Percentiles rank a stretch among this genome's conserved stretches.
Evolutionary conservation across 2,888 invertebrate genomes (phyloP).

Genomic region (Pegoplata infirma): DNA sequence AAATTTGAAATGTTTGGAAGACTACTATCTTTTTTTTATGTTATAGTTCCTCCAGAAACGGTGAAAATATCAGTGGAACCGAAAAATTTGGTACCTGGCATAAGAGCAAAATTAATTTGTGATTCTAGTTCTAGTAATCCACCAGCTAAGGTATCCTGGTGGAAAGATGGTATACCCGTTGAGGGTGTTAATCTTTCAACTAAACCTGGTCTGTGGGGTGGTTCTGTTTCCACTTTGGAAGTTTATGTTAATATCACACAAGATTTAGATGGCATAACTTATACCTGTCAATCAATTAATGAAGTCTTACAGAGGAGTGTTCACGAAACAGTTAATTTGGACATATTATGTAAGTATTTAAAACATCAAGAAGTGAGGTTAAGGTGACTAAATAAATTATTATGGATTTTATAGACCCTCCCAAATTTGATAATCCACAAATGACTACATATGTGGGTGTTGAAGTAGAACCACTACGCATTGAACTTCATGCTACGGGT

Average conservation of each 20-base stretch:
- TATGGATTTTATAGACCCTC: conserved; percentile 68
- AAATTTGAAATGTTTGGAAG: neutral
- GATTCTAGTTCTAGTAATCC: conserved; percentile 76
- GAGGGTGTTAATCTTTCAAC: conserved; percentile 75
- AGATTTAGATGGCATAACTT: conserved; percentile 74
- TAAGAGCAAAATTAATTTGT: conserved; percentile 73
- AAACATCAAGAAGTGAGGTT: no score
- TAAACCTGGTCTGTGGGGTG: conserved; percentile 74
- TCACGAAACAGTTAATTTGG: conserved; percentile 74
- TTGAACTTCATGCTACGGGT: conserved; percentile 73
- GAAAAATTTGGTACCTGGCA: conserved; percentile 74
- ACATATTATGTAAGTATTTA: conserved; percentile 73
- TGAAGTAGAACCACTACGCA: conserved; percentile 73
- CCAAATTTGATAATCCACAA: conserved; percentile 73
- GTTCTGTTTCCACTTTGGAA: conserved; percentile 74
- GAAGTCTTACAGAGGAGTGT: conserved; percentile 75
- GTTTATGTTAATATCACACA: conserved; percentile 75
- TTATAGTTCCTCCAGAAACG: conserved; percentile 74
- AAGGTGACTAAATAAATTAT: neutral
- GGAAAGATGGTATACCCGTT: conserved; percentile 76
- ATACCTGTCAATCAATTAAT: conserved; percentile 76
- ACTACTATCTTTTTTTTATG: no score
- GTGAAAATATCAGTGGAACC: conserved; percentile 74
- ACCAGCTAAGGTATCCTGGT: conserved; percentile 75
- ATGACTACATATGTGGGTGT: conserved; percentile 71